Percentiles rank a stretch among this genome's conserved stretches.
These are phyloP conservation scores for Colostygia pectinataria DNA, from an alignment of 2,888 invertebrate genomes.

Conservation along the genomic window DNA sequence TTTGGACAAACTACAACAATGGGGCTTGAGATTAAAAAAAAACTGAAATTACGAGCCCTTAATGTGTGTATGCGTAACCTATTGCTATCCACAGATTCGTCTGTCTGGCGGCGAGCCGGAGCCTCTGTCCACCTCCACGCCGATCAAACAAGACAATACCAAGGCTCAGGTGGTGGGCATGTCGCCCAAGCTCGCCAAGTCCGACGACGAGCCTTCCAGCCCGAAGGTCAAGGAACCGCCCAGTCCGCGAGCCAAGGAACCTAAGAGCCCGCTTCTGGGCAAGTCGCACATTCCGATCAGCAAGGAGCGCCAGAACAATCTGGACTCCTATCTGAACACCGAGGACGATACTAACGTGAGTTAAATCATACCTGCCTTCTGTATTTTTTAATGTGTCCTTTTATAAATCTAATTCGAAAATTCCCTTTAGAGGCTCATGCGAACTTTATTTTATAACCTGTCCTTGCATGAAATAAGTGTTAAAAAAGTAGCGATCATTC, in stretches of 20 bases:
- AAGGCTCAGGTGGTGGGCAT: slow-evolving; percentile 68
- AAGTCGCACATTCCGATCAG: slow-evolving; percentile 41
- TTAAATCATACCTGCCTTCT: no score
- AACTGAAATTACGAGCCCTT: not conserved
- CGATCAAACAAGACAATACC: slow-evolving; percentile 52
- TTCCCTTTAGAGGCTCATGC: no score
- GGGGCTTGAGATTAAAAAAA: no score
- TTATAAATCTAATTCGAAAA: no score
- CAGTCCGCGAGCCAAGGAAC: not conserved
- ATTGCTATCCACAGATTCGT: slow-evolving; percentile 16
- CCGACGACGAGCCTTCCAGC: slow-evolving; percentile 7
- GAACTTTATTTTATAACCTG: no score
- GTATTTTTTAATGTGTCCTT: no score
- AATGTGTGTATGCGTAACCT: not conserved
- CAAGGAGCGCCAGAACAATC: slow-evolving; percentile 40
- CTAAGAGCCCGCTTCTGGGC: slow-evolving; percentile 1
- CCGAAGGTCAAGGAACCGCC: slow-evolving; percentile 10
- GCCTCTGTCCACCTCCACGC: slow-evolving; percentile 70
- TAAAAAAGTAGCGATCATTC: no score
- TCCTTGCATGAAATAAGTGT: no score
- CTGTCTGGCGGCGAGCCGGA: slow-evolving; percentile 38
- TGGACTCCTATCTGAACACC: slow-evolving; percentile 53
- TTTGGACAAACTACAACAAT: no score
- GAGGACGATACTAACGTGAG: slow-evolving; percentile 43
- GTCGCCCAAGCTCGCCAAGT: slow-evolving; percentile 57